Evolutionary conservation across 2,113 vertebrate genomes (phyloP), one percentile per base, ranked within the genome.

Genomic region (Falco punctatus): DNA sequence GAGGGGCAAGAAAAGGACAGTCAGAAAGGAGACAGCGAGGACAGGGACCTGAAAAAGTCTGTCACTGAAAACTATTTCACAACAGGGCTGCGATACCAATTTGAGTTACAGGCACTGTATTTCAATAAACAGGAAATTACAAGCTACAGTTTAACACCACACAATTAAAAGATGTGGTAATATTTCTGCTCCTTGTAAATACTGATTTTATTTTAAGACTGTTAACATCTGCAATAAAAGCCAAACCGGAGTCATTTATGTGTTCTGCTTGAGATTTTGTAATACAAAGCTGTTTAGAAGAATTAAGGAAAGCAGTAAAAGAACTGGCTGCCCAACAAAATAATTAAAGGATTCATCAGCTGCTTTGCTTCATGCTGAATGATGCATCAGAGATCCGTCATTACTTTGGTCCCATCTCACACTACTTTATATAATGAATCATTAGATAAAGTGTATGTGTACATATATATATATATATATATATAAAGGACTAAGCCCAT

Each of bases 161-260:
- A 27, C 13, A 24, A 85, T 70, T 96, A 49, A 66, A 88, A 88
- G 38, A 84, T 8, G 20, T 27, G 10, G 61, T 77, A 86, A 21
- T 51, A 81, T 48, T 95, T 75, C 59, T 80, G 21, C 21, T 88
- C n/a, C 54, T 66, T 62, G 81, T 6, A 93, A 92, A 95, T 28
- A 62, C 27, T 9, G 10, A 69, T 52, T 80, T 78, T 73, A 77
- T 90, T 88, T 83, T 75, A 92, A 73, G 52, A 62, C 15, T 88
- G 64, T 77, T 88, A 92, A 82, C 44, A 80, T 74, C 64, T 59
- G 51, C 69, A 94, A 58, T 54, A 94, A 96, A 81, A 94, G 46
- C 26, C 35, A 79, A 89, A 88, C 6, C 57, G 40, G 57, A 59
- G 81, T 52, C 0, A 67, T 92, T 75, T 59, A 51, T 16, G 51